Conservation (phyloP, 2,888 invertebrate species). For the Ophion costatus region DNA sequence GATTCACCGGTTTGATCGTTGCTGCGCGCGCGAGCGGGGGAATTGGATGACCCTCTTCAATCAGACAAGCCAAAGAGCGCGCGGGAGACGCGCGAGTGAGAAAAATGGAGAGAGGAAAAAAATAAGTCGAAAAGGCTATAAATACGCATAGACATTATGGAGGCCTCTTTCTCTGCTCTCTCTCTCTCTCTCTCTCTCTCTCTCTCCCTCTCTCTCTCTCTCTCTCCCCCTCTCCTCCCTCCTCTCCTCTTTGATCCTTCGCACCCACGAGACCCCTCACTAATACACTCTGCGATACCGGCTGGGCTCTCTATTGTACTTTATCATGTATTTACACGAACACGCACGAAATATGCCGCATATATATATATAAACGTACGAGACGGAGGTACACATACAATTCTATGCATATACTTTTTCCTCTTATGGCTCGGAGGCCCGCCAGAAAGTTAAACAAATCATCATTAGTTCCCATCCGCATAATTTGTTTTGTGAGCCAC, state of each 20-base stretch:
- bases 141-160: constrained; percentile 57
- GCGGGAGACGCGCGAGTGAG: constrained; percentile 1
- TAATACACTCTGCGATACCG: constrained; percentile 30
- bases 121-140: constrained; percentile 34
- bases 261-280: constrained; percentile 53
- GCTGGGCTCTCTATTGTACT: constrained; percentile 52
- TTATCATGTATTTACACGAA: constrained; percentile 35
- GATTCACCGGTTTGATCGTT: constrained; percentile 65
- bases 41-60: constrained; percentile 70
- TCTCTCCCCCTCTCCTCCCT: constrained; percentile 39
- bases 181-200: constrained; percentile 22
- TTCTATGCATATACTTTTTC: constrained; percentile 16
- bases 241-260: constrained; percentile 61
- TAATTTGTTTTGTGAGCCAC: constrained; percentile 71
- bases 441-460: constrained; percentile 72
- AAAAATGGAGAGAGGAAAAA: not conserved
- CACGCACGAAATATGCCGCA: not conserved
- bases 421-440: constrained; percentile 63
- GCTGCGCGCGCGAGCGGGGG: constrained; percentile 50
- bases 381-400: not conserved
- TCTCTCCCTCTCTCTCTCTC: constrained; percentile 37
- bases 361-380: not conserved
- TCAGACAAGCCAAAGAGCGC: constrained; percentile 58
- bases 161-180: constrained; percentile 45
- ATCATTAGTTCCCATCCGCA: constrained; percentile 71